These are phyloP conservation scores for Prunella himalayana DNA, from an alignment of 2,113 vertebrate genomes.

Conservation along the genomic window DNA sequence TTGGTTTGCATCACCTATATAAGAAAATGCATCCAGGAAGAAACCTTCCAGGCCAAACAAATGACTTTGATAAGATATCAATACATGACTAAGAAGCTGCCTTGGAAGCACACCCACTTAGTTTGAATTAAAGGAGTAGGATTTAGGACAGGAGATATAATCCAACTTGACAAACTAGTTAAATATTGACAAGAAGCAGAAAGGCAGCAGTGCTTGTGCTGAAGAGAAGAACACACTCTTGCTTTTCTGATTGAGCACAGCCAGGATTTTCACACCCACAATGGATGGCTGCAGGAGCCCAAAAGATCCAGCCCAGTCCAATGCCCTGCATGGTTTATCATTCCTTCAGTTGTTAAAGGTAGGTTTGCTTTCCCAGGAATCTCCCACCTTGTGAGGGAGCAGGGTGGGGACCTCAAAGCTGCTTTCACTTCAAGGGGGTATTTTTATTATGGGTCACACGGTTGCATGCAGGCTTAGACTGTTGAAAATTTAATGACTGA, in stretches of 20 bases:
- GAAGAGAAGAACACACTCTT: background rate
- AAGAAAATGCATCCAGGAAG: background rate
- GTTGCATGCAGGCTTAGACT: background rate
- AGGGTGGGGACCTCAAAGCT: background rate
- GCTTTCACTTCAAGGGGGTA: background rate
- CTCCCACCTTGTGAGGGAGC: background rate
- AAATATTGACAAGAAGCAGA: slow-evolving; percentile 81
- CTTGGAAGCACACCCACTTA: slow-evolving; percentile 36
- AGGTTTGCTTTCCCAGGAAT: slow-evolving; percentile 44
- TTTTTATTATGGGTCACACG: background rate
- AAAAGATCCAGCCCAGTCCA: slow-evolving; percentile 36
- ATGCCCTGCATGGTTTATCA: slow-evolving; percentile 1
- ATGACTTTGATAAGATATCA: slow-evolving; percentile 26
- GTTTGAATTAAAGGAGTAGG: slow-evolving; percentile 23
- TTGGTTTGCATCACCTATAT: background rate
- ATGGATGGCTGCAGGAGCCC: slow-evolving; percentile 36
- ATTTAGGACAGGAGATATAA: slow-evolving; percentile 73
- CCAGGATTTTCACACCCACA: background rate
- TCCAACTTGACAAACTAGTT: slow-evolving; percentile 75
- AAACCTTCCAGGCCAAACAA: slow-evolving; percentile 9
- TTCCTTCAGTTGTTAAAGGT: slow-evolving; percentile 72
- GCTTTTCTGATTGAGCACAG: slow-evolving; percentile 18
- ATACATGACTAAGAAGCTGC: slow-evolving; percentile 22
- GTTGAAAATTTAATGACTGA: slow-evolving; percentile 21
- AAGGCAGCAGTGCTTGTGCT: slow-evolving; percentile 39